Base-by-base conservation (phyloP, 2,113 vertebrate species). In the Carlito syrichta region DNA sequence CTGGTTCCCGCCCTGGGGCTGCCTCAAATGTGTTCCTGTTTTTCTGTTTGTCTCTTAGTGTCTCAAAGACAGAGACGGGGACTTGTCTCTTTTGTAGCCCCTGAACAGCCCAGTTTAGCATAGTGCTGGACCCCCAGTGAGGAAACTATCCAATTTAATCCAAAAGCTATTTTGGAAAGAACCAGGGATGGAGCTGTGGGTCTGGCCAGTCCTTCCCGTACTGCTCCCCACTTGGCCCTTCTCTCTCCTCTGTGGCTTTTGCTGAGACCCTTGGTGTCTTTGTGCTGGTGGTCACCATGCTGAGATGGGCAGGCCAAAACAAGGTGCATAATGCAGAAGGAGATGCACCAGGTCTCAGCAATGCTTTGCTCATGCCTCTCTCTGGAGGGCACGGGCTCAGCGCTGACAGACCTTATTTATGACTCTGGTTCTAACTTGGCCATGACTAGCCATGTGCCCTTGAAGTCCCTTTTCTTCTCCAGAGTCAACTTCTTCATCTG, bases 121-220 rank as follows among this genome's bases (percentile, higher is more conserved):
- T 3, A 14, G 22, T 23, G 32, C 35, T 14, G 68, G 66, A 8
- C 62, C n/a, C 62, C 23, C 40, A 13, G 50, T 1, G 27, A 60
- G 32, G 35, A 30, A 58, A 2, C 48, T 48, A 35, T 8, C 17
- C 8, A 1, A 0, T 63, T 32, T 69, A 60, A 74, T 48, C 73
- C 81, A 22, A 66, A 86, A 38, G 25, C 30, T 27, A 16, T 52
- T 30, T 45, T 23, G 79, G 56, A 35, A 58, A 62, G 60, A 76
- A 32, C 54, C 43, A 23, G 20, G 56, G 48, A 1, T 40, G n/a
- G 48, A 52, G 30, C 43, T 12, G 43, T n/a, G 86, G 60, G 35
- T 32, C 84, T 68, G 74, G 48, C 13, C 0, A 8, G 27, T 25
- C 27, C 66, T 14, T 12, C 25, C 8, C 0, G 3, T 12, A 0